Percentiles rank a stretch among this genome's conserved stretches.
Conservation (phyloP, 2,888 invertebrate species). For the Bugulina stolonifera region DNA sequence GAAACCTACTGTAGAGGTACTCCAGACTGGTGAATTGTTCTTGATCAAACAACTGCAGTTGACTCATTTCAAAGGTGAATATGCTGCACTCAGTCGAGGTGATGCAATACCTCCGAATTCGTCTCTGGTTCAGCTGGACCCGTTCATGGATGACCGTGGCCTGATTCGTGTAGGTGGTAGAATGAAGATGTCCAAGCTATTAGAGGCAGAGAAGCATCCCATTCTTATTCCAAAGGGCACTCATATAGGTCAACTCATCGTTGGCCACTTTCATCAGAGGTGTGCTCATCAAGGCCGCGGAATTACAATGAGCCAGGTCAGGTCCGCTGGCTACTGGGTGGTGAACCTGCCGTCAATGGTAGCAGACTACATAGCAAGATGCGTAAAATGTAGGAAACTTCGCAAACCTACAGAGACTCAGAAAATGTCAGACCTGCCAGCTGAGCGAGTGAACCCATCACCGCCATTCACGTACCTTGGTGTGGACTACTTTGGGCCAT, state of each 20-base stretch:
- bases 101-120: too few relatives aligned
- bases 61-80: too few relatives aligned
- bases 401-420: not conserved
- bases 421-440: not conserved
- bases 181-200: not conserved
- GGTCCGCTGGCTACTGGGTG: not conserved
- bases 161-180: constrained; percentile 1
- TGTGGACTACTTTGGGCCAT: not conserved
- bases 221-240: not conserved
- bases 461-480: not conserved
- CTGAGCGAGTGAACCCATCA: not conserved
- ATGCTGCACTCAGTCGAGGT: too few relatives aligned
- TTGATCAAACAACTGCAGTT: too few relatives aligned
- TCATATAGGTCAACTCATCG: not conserved
- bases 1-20: too few relatives aligned
- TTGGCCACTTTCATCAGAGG: not conserved
- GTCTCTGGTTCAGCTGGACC: not conserved
- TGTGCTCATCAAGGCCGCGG: not conserved
- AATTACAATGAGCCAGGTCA: not conserved
- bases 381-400: not conserved
- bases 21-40: too few relatives aligned
- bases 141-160: not conserved
- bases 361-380: not conserved
- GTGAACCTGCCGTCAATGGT: not conserved
- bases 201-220: constrained; percentile 1